These are phyloP conservation scores for Paralichthys olivaceus DNA, from an alignment of 2,113 vertebrate genomes.

Conservation along the genomic window DNA sequence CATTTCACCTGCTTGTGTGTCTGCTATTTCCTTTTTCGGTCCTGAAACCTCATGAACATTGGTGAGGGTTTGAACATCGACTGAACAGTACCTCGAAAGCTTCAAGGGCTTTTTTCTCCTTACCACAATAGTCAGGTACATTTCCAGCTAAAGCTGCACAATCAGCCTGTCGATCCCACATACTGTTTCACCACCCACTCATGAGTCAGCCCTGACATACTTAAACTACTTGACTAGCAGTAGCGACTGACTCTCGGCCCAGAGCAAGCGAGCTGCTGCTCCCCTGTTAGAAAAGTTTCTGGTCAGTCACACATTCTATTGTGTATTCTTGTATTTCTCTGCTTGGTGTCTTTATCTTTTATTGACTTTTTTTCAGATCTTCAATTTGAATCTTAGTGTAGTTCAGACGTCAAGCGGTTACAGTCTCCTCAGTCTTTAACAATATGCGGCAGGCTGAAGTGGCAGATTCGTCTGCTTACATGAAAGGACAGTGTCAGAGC, in stretches of 20 bases:
- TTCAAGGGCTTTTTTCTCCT: not conserved
- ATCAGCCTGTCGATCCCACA: not conserved
- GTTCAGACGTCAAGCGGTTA: slow-evolving; percentile 10
- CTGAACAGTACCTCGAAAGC: not conserved
- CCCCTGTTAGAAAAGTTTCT: not conserved
- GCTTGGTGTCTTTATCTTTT: slow-evolving; percentile 30
- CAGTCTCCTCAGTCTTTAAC: slow-evolving; percentile 16
- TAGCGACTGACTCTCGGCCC: not conserved
- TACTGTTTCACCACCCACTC: not conserved
- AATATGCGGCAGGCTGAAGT: slow-evolving; percentile 19
- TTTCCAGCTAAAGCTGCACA: not conserved
- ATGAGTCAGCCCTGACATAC: not conserved
- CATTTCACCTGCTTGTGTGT: not conserved
- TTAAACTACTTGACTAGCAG: not conserved
- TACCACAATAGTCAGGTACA: not conserved
- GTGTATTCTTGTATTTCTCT: slow-evolving; percentile 7
- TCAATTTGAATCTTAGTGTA: not conserved
- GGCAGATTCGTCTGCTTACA: slow-evolving; percentile 28
- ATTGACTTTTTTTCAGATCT: slow-evolving; percentile 21
- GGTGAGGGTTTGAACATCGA: not conserved
- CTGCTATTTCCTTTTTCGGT: not conserved
- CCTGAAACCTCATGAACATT: no score
- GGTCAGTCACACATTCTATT: not conserved
- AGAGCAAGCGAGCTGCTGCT: not conserved
- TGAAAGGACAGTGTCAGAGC: slow-evolving; percentile 27